Evolutionary conservation across 2,888 invertebrate genomes (phyloP), one percentile per base, ranked within the genome.

Genomic region (Urechis unicinctus): DNA sequence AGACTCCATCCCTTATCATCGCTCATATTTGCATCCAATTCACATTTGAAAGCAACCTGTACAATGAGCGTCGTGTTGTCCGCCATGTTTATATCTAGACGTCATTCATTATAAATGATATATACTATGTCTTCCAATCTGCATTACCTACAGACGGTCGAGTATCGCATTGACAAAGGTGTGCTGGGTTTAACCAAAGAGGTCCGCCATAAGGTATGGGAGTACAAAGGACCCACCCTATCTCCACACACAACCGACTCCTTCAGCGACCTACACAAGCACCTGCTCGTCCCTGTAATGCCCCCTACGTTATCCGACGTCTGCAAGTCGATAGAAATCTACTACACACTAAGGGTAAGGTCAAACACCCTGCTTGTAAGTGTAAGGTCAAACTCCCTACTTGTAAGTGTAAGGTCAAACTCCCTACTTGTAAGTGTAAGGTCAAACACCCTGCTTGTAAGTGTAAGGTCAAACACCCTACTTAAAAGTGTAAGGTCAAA

Each of bases 101-200:
- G n/a, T n/a, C n/a, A n/a, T n/a, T n/a, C n/a, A n/a, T n/a, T n/a
- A n/a, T n/a, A n/a, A n/a, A n/a, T n/a, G n/a, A n/a, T n/a, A n/a
- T n/a, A n/a, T n/a, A n/a, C n/a, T n/a, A n/a, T 48, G 25, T 26
- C 22, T 48, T 48, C 5, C 48, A 48, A 17, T 17, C 45, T 36
- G 36, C 17, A 13, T 36, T n/a, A n/a, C n/a, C 66, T 80, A 48
- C 81, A 88, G 84, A 83, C 85, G 70, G 85, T 88, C 56, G 87
- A 88, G 73, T 88, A 85, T 73, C 86, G 85, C 74, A 87, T 88
- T 64, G 87, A 87, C 73, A 82, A 87, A 63, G 87, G 86, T 25
- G 86, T 87, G 6, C 77, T 87, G 53, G 87, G 87, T 1, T 83
- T 87, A 55, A 85, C 83, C 66, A 88, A 87, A 71, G 85, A 86